Conservation (phyloP, 2,888 invertebrate species). For the Andricus curvator region DNA sequence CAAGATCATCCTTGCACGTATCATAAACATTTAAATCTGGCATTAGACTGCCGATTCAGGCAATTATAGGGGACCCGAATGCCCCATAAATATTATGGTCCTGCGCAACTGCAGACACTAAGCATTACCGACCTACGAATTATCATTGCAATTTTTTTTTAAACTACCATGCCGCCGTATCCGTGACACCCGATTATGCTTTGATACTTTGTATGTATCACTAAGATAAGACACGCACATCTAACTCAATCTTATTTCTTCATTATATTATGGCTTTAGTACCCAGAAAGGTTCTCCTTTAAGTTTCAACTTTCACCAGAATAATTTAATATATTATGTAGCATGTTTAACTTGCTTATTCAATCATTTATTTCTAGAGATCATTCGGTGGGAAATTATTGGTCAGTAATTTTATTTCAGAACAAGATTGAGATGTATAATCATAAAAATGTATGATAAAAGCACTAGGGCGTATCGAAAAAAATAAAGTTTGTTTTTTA, state of each 20-base stretch:
- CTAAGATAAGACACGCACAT: background rate
- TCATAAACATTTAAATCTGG: constrained; percentile 67
- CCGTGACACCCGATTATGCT: constrained; percentile 1
- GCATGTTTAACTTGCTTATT: background rate
- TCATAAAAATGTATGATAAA: too few species aligned
- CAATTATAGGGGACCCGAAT: constrained; percentile 57
- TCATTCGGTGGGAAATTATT: background rate
- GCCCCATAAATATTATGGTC: constrained; percentile 55
- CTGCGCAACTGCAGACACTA: constrained; percentile 25
- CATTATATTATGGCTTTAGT: background rate
- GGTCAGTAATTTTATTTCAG: background rate
- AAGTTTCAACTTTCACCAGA: background rate
- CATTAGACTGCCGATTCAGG: constrained; percentile 62
- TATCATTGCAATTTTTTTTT: constrained; percentile 39
- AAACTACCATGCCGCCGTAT: constrained; percentile 2
- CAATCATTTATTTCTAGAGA: background rate
- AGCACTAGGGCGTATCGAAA: too few species aligned
- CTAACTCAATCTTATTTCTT: background rate
- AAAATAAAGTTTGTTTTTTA: too few species aligned
- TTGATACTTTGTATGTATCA: constrained; percentile 21
- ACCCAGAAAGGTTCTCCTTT: background rate
- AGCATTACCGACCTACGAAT: constrained; percentile 18
- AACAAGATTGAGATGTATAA: too few species aligned
- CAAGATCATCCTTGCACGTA: constrained; percentile 54
- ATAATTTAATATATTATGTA: background rate